Base-by-base conservation (phyloP, 2,888 invertebrate genomes). In the Amblyjoppa proteus region DNA sequence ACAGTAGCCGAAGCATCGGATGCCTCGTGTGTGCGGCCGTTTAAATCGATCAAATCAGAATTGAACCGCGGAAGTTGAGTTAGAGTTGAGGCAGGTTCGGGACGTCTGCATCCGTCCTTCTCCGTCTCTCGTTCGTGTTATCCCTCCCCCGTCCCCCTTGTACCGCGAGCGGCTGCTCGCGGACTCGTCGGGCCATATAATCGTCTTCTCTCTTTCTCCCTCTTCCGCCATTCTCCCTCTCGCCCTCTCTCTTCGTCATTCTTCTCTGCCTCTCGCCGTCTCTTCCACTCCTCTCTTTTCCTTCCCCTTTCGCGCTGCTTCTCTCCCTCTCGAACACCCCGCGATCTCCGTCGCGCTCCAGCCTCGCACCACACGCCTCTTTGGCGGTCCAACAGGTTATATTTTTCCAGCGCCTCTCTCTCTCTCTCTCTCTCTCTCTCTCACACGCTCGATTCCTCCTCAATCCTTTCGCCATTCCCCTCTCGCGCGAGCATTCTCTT, bases 311-410 rank as follows among this genome's bases (percentile, higher is more conserved):
- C 58, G 69, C 74, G 64, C 78, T 31, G 58, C 64, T 64, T 45
- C 45, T 13, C 13, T 45, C 45, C 45, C 13, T 16, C 64, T 74
- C 73, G 38, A 64, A 31, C 71, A 64, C 64, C 68, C 69, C 82
- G 34, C 83, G 75, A 79, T 86, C 82, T 76, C 71, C 53, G 81
- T 86, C 78, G 75, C 83, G 58, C 87, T 87, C 84, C 38, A 74
- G 68, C 81, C 81, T 61, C 79, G 70, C 70, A 25, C 56, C 68
- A 82, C 75, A 81, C 49, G 81, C 83, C 90, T 90, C 91, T 89
- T 90, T 91, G 88, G 91, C 90, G 91, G 92, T 93, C 93, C 93
- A 93, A 93, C 93, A 93, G 93, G 93, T 93, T 93, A 93, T 93
- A 92, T 92, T 93, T 93, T 93, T 92, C 91, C 91, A 91, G 86